Base-by-base conservation (phyloP, 2,113 vertebrate genomes). In the Tenebrosternarchus preto region DNA sequence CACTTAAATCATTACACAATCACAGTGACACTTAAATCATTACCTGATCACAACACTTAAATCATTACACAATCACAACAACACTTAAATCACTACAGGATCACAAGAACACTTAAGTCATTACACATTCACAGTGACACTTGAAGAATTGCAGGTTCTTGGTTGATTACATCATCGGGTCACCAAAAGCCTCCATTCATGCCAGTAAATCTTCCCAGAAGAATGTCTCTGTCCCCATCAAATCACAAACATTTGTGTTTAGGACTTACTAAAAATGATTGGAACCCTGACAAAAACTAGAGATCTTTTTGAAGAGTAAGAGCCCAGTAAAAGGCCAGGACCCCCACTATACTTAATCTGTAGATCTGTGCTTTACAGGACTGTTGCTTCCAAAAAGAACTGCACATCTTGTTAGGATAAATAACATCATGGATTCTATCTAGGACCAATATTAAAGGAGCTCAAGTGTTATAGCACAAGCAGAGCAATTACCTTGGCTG, bases 101-200 rank as follows among this genome's bases (percentile, higher is more conserved):
- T 5, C 39, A 43, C 39, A 43, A 43, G 39, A 43, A 7, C 39
- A 9, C n/a, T n/a, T n/a, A n/a, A n/a, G n/a, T n/a, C n/a, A n/a
- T n/a, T n/a, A n/a, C n/a, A n/a, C n/a, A 9, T 8, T 5, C 39
- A 43, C 39, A 43, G n/a, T n/a, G 33, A 36, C 33, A 36, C 8
- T 27, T 78, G 67, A 50, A 60, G 43, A 20, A 33, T 46, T 29
- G 15, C 15, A 39, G 27, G 53, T 50, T 50, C 43, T 50, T 15
- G 31, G 33, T 63, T 8, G 29, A 25, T 56, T 73, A 31, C 59
- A 56, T 64, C 43, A 73, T 73, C 25, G 36, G 69, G 68, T 72
- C 68, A 72, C 20, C 33, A 24, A 70, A 55, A 61, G 12, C 70
- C 29, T 27, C 29, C 11, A n/a, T 55, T 25, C 56, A 33, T 50